Evolutionary conservation across 2,797 vertebrate genomes (phyloP), one percentile per base, ranked within the genome.

Genomic region (Acrossocheilus fasciatus): DNA sequence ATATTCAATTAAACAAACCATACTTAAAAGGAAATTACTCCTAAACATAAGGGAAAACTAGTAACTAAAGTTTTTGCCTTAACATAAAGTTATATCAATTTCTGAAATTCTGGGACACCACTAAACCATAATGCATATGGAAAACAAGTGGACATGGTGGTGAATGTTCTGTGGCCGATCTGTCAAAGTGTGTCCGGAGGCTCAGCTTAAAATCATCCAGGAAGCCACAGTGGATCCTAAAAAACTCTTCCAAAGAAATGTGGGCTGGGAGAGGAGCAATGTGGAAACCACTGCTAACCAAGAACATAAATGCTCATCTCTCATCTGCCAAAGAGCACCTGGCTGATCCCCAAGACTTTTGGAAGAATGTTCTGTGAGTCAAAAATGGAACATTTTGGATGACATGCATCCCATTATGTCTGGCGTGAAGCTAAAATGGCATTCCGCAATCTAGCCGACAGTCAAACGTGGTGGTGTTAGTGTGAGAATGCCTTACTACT

Each of bases 381-480:
- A 80, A 81, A 86, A 86, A 81, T 52, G 15, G 41, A 81, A 81
- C 36, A 20, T 39, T 81, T 86, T 86, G 84, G 84, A 86, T 86
- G 77, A 86, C 76, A 64, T 39, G 77, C 43, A 59, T 64, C 68
- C 54, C 43, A 74, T 86, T 81, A 86, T 86, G 41, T 30, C 43
- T 81, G 84, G 76, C 68, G 39, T 26, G 14, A 64, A 73, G 54
- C 15, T 23, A 64, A 59, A 86, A 73, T 2, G 2, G 34, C 84
- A 81, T 86, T 86, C 77, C 77, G 64, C 17, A 30, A 39, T 82
- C 50, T 47, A 34, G 50, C 18, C 68, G 30, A 17, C 66, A 57
- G 54, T 34, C 76, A 62, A 62, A 79, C 54, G 2, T 57, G 17
- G 45, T 82, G 30, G 12, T 79, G 75, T 12, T 17, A n/a, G 47